These are phyloP conservation scores for Leucophora obtusa DNA, from an alignment of 2,888 invertebrate species.

Conservation along the genomic window DNA sequence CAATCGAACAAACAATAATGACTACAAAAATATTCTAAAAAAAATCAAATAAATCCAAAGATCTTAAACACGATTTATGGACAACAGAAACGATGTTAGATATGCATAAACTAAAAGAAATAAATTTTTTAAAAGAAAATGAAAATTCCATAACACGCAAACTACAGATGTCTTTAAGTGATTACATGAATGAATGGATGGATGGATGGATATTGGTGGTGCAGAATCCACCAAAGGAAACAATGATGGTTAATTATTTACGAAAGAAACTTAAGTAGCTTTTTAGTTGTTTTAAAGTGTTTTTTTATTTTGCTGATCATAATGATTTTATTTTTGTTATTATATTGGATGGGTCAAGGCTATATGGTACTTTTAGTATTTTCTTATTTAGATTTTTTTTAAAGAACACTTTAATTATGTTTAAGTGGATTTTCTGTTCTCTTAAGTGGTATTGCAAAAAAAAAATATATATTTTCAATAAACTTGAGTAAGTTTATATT, in stretches of 20 bases:
- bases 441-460: constrained; percentile 60
- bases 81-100: constrained; percentile 50
- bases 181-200: too few relatives aligned
- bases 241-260: constrained; percentile 59
- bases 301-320: constrained; percentile 11
- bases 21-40: constrained; percentile 21
- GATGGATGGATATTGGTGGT: background rate
- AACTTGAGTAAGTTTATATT: constrained; percentile 40
- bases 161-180: constrained; percentile 54
- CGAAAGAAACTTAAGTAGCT: constrained; percentile 60
- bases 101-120: constrained; percentile 8
- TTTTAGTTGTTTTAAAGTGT: constrained; percentile 61
- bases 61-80: constrained; percentile 56
- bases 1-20: background rate
- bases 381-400: background rate
- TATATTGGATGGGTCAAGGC: constrained; percentile 59
- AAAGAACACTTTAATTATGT: constrained; percentile 56
- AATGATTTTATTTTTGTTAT: too few relatives aligned
- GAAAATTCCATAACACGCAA: constrained; percentile 42
- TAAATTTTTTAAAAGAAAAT: constrained; percentile 11
- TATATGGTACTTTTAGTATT: constrained; percentile 2
- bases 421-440: constrained; percentile 54
- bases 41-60: constrained; percentile 61
- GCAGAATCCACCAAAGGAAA: background rate
- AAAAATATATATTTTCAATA: constrained; percentile 37